phyloP scores from a whole-genome alignment of 2,888 invertebrate species.

The Drosophila anceps region DNA sequence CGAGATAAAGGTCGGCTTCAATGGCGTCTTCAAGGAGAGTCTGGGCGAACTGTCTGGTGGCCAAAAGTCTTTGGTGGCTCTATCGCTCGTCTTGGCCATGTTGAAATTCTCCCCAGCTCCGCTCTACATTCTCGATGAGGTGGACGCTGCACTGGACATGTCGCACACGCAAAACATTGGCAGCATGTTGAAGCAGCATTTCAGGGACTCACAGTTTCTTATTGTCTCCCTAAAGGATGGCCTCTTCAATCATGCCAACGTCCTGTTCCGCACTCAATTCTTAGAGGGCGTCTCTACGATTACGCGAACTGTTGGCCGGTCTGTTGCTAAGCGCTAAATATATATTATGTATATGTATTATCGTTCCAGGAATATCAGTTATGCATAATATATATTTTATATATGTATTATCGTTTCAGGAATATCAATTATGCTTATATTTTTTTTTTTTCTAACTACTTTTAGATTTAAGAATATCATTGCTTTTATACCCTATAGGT shows the following conservation, averaged over 20 bases:
- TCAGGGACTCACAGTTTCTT: constrained; percentile 97
- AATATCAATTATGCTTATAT: neutral
- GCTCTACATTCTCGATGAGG: constrained; percentile 99
- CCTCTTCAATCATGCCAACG: constrained; percentile 99
- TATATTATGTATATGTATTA: neutral
- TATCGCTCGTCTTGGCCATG: constrained; percentile 98
- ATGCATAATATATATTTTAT: neutral
- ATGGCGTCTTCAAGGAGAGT: constrained; percentile 97
- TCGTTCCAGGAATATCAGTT: neutral
- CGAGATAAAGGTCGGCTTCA: constrained; percentile 96
- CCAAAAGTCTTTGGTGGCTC: constrained; percentile 97
- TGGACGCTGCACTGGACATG: constrained; percentile 98
- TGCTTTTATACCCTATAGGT: neutral
- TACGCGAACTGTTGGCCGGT: constrained; percentile 87
- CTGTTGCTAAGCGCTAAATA: constrained; percentile 26
- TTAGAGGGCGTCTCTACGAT: constrained; percentile 97
- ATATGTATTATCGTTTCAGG: neutral
- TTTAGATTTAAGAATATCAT: neutral
- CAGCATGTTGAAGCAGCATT: constrained; percentile 95
- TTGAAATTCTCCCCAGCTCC: constrained; percentile 98
- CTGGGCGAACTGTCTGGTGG: constrained; percentile 98
- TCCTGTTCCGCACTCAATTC: constrained; percentile 96
- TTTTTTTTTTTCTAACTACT: neutral
- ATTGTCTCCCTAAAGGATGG: constrained; percentile 99
- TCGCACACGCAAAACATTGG: constrained; percentile 99